Conservation (phyloP, 2,113 vertebrate species). For the Dicaeum eximium region DNA sequence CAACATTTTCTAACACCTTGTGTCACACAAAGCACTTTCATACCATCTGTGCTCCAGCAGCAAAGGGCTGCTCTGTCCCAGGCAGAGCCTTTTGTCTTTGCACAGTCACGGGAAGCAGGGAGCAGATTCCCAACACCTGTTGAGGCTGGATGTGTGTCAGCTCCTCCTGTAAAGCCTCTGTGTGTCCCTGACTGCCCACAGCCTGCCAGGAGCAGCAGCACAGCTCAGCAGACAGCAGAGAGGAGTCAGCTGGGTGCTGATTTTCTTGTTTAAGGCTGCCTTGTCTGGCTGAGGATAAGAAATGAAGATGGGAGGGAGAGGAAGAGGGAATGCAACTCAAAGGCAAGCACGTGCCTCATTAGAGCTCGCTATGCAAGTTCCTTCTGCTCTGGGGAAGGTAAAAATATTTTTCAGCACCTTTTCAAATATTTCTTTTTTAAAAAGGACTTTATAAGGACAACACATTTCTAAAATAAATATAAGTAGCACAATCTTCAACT, state of each 20-base stretch:
- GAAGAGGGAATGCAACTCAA: not conserved
- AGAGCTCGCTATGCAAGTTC: rapidly evolving
- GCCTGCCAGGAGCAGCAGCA: not conserved
- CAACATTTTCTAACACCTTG: not conserved
- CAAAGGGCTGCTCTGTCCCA: not conserved
- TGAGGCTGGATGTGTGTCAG: not conserved
- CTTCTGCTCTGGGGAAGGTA: not conserved
- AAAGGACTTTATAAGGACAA: not conserved
- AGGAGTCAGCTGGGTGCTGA: not conserved
- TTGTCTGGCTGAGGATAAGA: not conserved
- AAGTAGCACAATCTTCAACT: not conserved
- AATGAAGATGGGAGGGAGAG: not conserved
- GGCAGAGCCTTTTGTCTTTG: not conserved
- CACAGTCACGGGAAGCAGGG: not conserved
- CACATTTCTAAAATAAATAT: not conserved
- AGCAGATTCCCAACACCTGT: not conserved
- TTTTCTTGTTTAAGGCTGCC: not conserved
- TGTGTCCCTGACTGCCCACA: not conserved
- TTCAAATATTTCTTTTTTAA: not conserved
- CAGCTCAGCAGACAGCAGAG: not conserved
- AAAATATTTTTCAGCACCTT: not conserved
- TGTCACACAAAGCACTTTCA: not conserved
- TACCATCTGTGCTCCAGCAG: not conserved
- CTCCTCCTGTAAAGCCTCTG: not conserved
- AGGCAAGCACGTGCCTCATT: not conserved